Evolutionary conservation across 2,113 vertebrate species (phyloP), one percentile per base, ranked within the genome.

Genomic region (Pithys albifrons): DNA sequence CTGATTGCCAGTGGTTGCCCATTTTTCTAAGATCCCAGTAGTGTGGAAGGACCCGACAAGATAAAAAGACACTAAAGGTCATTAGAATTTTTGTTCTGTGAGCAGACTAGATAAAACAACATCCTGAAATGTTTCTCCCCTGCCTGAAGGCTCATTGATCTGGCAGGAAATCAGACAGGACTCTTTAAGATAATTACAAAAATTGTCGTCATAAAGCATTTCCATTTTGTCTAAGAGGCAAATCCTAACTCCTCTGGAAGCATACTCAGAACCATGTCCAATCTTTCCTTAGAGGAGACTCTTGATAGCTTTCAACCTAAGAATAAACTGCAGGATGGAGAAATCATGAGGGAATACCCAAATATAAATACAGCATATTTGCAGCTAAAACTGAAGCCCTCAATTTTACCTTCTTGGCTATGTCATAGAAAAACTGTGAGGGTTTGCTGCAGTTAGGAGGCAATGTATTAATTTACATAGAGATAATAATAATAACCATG

Each of bases 1-100:
- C 9, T 2, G 3, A 41, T 7, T 5, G 1, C 12, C 39, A 83
- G 37, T 27, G 14, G 27, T 62, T 8, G 1, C 12, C 6, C 18
- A 7, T 35, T 14, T 72, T 83, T 67, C 37, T 86, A 61, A 78
- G 29, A 37, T 43, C 18, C 27, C 52, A 19, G 52, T 15, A 33
- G 0, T 12, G 12, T 19, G 31, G 19, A 45, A 85, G 14, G 29
- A 43, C 16, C 16, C 37, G 20, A 18, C 7, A 67, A 19, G 3
- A 82, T 2, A 8, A 20, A 64, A 43, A 37, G 19, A 83, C 4
- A 28, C 7, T 52, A 5, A 6, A 9, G 33, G 31, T 71, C 9
- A 8, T n/a, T 48, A 27, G 7, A 72, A 12, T 14, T 31, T 75
- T 81, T 62, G 25, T 46, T 86, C n/a, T 76, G 16, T 54, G n/a